Base-by-base conservation (phyloP, 2,888 invertebrate species). In the Imbricaverruca yamaguchii region DNA sequence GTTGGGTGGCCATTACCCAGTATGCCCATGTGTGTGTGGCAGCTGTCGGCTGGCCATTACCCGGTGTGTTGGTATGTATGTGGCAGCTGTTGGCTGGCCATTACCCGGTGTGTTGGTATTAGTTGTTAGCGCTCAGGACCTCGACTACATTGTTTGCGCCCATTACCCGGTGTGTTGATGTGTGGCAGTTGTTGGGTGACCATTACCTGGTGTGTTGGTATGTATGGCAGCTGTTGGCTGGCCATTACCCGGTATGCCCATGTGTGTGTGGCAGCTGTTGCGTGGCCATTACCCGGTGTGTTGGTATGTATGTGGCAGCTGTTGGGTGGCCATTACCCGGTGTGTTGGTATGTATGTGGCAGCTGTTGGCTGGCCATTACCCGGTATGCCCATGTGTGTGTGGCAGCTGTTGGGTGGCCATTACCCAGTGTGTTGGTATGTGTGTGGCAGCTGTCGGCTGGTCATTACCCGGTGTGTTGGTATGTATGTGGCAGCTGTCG, bases 11-110 rank as follows among this genome's bases (percentile, higher is more conserved):
- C 39, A 39, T 39, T 4, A 39, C 39, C 4, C 4, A 4, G 39
- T 39, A 4, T 39, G 39, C 4, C 4, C n/a, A n/a, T 1, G 39
- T 39, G 39, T 39, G 39, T 39, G 1, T 39, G 39, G 39, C 39
- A 39, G 39, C 39, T 39, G 39, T 39, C 4, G 4, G 39, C 39
- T 4, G 39, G 39, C 39, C 39, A 39, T 39, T 4, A 39, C 39
- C 39, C 4, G 39, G 39, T 39, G 39, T 39, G 61, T 59, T 56
- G 18, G 23, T 79, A 57, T 69, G 82, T 82, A 81, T 80, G 82
- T 81, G 85, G 80, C 85, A 88, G 87, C 86, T 87, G 83, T 87
- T 82, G 85, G 85, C 82, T 85, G 85, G 83, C 85, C 88, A 39
- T 39, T 4, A 39, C 39, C 74, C 53, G 53, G 39, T 53, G 39